These are phyloP conservation scores for Callorhinus ursinus DNA, from an alignment of 2,113 vertebrate species.

Conservation along the genomic window DNA sequence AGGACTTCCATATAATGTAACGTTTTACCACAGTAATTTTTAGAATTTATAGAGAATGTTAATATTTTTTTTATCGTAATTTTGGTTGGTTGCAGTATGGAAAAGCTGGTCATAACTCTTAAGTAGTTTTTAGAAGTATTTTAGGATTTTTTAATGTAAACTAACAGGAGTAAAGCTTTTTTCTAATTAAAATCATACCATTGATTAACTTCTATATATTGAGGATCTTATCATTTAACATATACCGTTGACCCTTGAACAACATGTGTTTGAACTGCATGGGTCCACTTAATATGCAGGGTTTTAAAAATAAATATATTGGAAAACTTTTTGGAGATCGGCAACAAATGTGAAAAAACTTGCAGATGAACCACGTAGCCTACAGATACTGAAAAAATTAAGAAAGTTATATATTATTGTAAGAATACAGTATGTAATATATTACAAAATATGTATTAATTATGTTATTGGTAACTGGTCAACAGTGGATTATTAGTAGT, in stretches of 20 bases:
- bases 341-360: background rate
- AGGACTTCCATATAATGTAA: background rate
- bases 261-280: background rate
- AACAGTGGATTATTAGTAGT: background rate
- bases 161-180: background rate
- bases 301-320: background rate
- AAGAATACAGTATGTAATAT: background rate
- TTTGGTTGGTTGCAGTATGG: slow-evolving; percentile 16
- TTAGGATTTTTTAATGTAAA: slow-evolving; percentile 51
- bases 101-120: slow-evolving; percentile 4
- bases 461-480: background rate
- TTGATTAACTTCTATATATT: background rate
- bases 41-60: slow-evolving; percentile 1
- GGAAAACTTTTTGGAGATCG: background rate
- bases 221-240: background rate
- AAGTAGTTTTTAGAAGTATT: slow-evolving; percentile 37
- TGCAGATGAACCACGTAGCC: background rate
- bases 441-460: background rate
- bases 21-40: background rate
- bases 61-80: background rate
- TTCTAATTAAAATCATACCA: background rate
- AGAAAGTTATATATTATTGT: background rate
- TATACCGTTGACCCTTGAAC: background rate
- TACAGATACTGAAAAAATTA: background rate
- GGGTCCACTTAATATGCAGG: background rate